These are phyloP conservation scores for Caenorhabditis drosophilae DNA, from an alignment of 2,888 invertebrate species.

Conservation along the genomic window DNA sequence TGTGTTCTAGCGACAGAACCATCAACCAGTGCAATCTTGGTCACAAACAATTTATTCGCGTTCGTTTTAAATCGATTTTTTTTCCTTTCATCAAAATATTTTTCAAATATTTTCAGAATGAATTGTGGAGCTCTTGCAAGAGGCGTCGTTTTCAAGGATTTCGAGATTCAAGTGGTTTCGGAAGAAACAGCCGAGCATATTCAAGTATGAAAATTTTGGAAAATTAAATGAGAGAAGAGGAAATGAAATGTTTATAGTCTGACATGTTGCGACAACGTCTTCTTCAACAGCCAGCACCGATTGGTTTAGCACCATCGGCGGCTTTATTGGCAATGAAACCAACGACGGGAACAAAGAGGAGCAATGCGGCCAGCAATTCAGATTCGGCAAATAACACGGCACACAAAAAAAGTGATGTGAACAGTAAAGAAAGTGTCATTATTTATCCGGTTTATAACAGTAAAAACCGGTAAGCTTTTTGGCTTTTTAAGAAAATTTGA, in stretches of 20 bases:
- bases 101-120: constrained; percentile 46
- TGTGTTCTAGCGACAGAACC: constrained; percentile 66
- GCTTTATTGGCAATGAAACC: constrained; percentile 68
- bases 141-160: constrained; percentile 65
- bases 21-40: constrained; percentile 64
- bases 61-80: constrained; percentile 11
- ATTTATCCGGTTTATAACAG: constrained; percentile 62
- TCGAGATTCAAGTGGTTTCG: constrained; percentile 65
- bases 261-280: constrained; percentile 62
- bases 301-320: constrained; percentile 52
- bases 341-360: constrained; percentile 63
- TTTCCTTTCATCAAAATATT: not conserved
- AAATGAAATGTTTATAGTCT: constrained; percentile 30
- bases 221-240: too few species aligned
- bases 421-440: constrained; percentile 59
- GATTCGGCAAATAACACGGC: constrained; percentile 58
- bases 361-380: constrained; percentile 49
- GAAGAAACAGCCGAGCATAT: constrained; percentile 67
- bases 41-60: constrained; percentile 65
- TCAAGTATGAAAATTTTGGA: constrained; percentile 38
- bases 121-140: constrained; percentile 64
- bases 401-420: constrained; percentile 68
- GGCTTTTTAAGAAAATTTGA: too few species aligned
- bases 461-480: constrained; percentile 57
- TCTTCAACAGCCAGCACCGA: constrained; percentile 62